A percentile compares a stretch with the other conserved stretches of the same genome.
Conservation (phyloP, 1,140 invertebrate genomes). For the Scaptodrosophila lebanonensis region DNA sequence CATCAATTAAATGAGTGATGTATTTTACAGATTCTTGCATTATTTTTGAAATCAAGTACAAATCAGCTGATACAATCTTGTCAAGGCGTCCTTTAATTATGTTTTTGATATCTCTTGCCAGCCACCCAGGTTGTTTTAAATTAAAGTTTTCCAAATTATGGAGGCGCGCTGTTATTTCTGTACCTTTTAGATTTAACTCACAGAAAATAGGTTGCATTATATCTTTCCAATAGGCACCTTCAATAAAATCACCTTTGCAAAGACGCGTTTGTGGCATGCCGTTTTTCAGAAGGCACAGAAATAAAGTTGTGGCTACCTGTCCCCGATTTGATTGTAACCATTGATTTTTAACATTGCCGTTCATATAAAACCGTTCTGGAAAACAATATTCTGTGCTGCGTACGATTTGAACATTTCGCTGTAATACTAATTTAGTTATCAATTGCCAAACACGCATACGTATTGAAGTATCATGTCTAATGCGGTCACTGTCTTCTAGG, state of each 20-base stretch:
- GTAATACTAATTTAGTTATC: constrained; percentile 9
- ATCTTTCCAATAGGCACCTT: constrained; percentile 54
- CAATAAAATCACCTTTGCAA: constrained; percentile 60
- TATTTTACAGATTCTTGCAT: constrained; percentile 16
- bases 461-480: constrained; percentile 25
- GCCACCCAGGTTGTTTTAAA: constrained; percentile 21
- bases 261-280: constrained; percentile 43
- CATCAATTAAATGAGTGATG: not conserved
- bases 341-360: constrained; percentile 9
- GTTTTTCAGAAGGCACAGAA: constrained; percentile 55
- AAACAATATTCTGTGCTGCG: constrained; percentile 65
- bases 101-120: constrained; percentile 24
- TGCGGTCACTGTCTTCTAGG: constrained; percentile 7
- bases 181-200: not conserved
- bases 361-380: constrained; percentile 22
- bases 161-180: constrained; percentile 35
- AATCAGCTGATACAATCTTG: constrained; percentile 78
- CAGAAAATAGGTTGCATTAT: constrained; percentile 9
- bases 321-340: constrained; percentile 49
- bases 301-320: constrained; percentile 25
- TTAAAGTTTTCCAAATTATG: constrained; percentile 30
- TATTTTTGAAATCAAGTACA: constrained; percentile 79
- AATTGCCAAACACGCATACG: constrained; percentile 24
- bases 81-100: constrained; percentile 40
- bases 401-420: constrained; percentile 1